Evolutionary conservation across 1,140 invertebrate species (phyloP).

Genomic region (Caenorhabditis briggsae): DNA sequence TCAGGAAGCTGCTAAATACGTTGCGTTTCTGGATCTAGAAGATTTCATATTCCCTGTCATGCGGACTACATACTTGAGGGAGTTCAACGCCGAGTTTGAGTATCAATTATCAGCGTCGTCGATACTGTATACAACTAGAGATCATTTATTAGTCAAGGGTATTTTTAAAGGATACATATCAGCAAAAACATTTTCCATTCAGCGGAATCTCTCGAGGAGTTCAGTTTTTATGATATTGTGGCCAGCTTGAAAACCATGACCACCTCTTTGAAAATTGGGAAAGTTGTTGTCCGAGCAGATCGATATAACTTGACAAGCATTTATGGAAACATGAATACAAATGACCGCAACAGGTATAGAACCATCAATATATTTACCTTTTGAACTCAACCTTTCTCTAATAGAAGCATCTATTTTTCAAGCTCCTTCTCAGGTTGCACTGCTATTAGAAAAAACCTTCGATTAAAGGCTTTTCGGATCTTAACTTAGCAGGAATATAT

Average conservation of each 20-base stretch:
- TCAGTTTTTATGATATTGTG: not conserved
- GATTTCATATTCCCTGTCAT: not conserved
- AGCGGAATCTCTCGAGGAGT: no score
- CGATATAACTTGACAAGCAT: not conserved
- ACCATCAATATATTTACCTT: no score
- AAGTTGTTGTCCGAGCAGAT: not conserved
- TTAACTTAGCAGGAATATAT: no score
- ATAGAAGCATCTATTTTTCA: no score
- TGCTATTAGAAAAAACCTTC: no score
- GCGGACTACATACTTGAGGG: not conserved
- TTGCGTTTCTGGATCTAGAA: not conserved
- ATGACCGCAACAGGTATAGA: no score
- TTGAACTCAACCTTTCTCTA: no score
- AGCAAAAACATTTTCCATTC: no score
- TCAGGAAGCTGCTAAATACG: constrained; percentile 8
- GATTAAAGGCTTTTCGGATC: no score
- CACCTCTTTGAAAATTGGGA: not conserved
- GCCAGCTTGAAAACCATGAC: not conserved
- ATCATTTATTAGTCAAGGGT: not conserved
- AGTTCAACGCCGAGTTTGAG: not conserved
- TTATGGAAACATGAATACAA: no score
- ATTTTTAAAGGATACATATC: no score
- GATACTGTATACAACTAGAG: not conserved
- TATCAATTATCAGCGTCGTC: not conserved
- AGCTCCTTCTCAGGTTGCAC: no score